These are phyloP conservation scores for Noctuana brunneofusca DNA, from an alignment of 2,888 invertebrate species.

Conservation along the genomic window DNA sequence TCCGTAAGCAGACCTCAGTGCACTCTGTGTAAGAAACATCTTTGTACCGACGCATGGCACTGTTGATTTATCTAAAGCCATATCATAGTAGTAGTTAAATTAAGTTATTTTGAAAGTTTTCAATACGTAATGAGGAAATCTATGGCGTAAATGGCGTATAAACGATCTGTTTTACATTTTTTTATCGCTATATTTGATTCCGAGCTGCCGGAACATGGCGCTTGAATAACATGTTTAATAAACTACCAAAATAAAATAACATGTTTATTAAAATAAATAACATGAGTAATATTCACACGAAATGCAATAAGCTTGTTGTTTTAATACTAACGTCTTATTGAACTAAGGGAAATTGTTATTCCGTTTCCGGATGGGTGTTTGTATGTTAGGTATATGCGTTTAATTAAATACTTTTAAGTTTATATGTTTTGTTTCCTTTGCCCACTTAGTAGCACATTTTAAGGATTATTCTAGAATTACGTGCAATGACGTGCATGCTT, in stretches of 20 bases:
- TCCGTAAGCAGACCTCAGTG: conserved; percentile 71
- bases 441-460: too few relatives aligned
- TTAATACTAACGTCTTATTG: conserved; percentile 49
- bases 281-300: conserved; percentile 47
- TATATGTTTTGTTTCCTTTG: conserved; percentile 10
- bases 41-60: conserved; percentile 68
- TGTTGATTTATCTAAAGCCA: conserved; percentile 47
- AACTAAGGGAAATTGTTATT: conserved; percentile 35
- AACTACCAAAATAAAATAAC: conserved; percentile 51
- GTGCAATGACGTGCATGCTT: neutral
- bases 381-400: conserved; percentile 35
- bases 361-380: conserved; percentile 26
- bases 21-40: conserved; percentile 70
- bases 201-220: conserved; percentile 42
- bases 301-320: conserved; percentile 56
- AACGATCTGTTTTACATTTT: conserved; percentile 33
- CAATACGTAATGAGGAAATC: conserved; percentile 13
- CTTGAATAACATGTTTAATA: conserved; percentile 48
- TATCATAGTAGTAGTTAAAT: neutral
- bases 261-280: conserved; percentile 51
- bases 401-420: conserved; percentile 30
- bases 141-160: conserved; percentile 9
- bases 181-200: conserved; percentile 46
- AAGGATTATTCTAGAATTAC: too few relatives aligned
- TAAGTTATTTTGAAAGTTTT: conserved; percentile 1